Evolutionary conservation across 2,888 invertebrate species (phyloP).

Genomic region (Chouioia cunea): DNA sequence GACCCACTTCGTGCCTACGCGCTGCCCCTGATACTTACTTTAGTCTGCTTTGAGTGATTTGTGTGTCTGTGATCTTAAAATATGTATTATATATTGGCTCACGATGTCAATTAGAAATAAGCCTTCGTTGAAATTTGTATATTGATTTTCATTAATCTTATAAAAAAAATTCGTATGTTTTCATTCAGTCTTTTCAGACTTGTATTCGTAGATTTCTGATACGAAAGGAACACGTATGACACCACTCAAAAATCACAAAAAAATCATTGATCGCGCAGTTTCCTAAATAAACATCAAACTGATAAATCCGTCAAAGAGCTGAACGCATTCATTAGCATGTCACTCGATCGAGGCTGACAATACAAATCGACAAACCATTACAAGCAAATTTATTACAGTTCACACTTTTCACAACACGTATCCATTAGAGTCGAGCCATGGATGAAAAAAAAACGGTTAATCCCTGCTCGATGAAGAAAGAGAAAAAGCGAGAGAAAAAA

Average conservation of each 20-base stretch:
- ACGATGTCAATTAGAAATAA: too few species aligned
- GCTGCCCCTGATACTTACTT: neutral
- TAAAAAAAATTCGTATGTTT: too few species aligned
- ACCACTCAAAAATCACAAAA: too few species aligned
- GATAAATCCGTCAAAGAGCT: constrained; percentile 9
- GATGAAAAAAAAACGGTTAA: constrained; percentile 28
- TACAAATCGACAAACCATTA: constrained; percentile 39
- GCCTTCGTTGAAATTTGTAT: too few species aligned
- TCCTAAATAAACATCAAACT: neutral
- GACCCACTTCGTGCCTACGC: constrained; percentile 30
- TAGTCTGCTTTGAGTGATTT: constrained; percentile 19
- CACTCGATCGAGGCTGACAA: neutral
- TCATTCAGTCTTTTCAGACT: too few species aligned
- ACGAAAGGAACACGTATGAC: too few species aligned
- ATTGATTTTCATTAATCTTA: too few species aligned
- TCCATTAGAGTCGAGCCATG: constrained; percentile 37
- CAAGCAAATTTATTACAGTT: constrained; percentile 35
- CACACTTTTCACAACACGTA: constrained; percentile 38
- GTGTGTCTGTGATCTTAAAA: constrained; percentile 1
- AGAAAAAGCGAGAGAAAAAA: too few species aligned
- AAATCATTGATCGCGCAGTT: too few species aligned
- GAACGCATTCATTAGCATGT: constrained; percentile 13
- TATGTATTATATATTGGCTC: neutral
- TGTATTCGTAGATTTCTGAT: too few species aligned
- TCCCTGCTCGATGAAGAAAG: constrained; percentile 36